A percentile compares a stretch with the other conserved stretches of the same genome.
These are phyloP conservation scores for Andinoacara biseriatus DNA, from an alignment of 2,113 vertebrate species.

Conservation along the genomic window DNA sequence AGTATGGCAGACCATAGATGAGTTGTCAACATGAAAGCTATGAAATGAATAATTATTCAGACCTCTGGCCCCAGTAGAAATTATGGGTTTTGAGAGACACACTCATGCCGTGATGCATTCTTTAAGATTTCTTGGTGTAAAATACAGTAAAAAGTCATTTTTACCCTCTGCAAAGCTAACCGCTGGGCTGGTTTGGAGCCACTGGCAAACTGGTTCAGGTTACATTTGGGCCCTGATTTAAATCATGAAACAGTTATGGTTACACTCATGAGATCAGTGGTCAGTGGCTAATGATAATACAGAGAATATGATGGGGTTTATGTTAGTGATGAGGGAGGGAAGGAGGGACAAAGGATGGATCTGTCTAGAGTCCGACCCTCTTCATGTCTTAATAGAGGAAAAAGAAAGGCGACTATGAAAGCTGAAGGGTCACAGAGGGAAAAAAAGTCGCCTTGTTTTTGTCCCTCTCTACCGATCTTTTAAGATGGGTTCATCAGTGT, in stretches of 20 bases:
- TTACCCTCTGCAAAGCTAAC: not conserved
- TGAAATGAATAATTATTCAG: not conserved
- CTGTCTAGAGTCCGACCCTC: constrained; percentile 58
- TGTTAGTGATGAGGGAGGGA: constrained; percentile 25
- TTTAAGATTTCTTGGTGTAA: not conserved
- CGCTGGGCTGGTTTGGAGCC: not conserved
- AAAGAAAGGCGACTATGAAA: constrained; percentile 58
- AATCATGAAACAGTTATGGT: not conserved
- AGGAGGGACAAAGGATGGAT: constrained; percentile 42
- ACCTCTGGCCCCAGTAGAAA: not conserved
- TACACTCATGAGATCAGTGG: not conserved
- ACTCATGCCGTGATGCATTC: not conserved
- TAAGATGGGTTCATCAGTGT: constrained; percentile 67
- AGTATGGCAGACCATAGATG: rapidly evolving
- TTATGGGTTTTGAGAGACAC: rapidly evolving
- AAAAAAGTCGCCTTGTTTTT: constrained; percentile 50
- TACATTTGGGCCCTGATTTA: not conserved
- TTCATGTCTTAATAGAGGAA: constrained; percentile 71
- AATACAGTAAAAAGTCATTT: rapidly evolving
- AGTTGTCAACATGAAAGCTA: not conserved
- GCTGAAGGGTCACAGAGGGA: constrained; percentile 66
- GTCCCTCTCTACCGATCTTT: constrained; percentile 55
- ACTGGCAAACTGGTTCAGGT: not conserved
- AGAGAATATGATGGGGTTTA: not conserved
- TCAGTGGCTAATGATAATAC: not conserved